A percentile compares a stretch with the other conserved stretches of the same genome.
These are phyloP conservation scores for Zoanthus sansibaricus DNA, from an alignment of 92 coral and sea anemone species.

Conservation along the genomic window DNA sequence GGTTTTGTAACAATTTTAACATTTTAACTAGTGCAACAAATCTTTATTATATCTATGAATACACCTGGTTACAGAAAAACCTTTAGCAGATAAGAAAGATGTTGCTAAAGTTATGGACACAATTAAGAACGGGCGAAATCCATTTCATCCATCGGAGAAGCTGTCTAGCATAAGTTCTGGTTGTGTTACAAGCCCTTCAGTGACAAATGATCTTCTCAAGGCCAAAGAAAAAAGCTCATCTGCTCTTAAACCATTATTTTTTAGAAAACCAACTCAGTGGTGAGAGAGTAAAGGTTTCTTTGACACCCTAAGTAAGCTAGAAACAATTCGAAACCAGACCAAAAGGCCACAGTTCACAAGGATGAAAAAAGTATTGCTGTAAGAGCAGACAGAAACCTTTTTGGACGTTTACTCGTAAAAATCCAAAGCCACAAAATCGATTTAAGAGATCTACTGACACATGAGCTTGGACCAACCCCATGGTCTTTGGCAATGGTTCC, in stretches of 20 bases:
- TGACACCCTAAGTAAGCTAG: slow-evolving; percentile 64
- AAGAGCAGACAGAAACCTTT: slow-evolving; percentile 65
- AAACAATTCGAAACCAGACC: slow-evolving; percentile 44
- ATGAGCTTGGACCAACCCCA: slow-evolving; percentile 71
- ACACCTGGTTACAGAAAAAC: too few species aligned
- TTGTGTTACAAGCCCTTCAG: slow-evolving; percentile 42
- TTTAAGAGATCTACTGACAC: slow-evolving; percentile 52
- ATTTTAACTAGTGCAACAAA: too few species aligned
- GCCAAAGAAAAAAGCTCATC: slow-evolving; percentile 56
- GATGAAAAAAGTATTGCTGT: slow-evolving; percentile 48
- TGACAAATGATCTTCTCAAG: slow-evolving; percentile 52
- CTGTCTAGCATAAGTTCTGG: slow-evolving; percentile 67
- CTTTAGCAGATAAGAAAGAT: slow-evolving; percentile 75
- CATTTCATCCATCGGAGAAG: slow-evolving; percentile 61
- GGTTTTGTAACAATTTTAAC: too few species aligned
- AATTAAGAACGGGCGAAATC: slow-evolving; percentile 63
- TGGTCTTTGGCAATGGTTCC: slow-evolving; percentile 76
- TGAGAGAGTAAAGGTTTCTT: slow-evolving; percentile 43
- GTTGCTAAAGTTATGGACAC: slow-evolving; percentile 69
- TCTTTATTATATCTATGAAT: too few species aligned
- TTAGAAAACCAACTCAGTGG: slow-evolving; percentile 36
- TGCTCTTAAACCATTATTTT: slow-evolving; percentile 49
- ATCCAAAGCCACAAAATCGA: slow-evolving; percentile 67
- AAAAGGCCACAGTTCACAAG: neutral
- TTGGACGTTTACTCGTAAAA: slow-evolving; percentile 64